Evolutionary conservation across 1,140 invertebrate genomes (phyloP), one percentile per base, ranked within the genome.

Genomic region (Sarcophaga peregrina): DNA sequence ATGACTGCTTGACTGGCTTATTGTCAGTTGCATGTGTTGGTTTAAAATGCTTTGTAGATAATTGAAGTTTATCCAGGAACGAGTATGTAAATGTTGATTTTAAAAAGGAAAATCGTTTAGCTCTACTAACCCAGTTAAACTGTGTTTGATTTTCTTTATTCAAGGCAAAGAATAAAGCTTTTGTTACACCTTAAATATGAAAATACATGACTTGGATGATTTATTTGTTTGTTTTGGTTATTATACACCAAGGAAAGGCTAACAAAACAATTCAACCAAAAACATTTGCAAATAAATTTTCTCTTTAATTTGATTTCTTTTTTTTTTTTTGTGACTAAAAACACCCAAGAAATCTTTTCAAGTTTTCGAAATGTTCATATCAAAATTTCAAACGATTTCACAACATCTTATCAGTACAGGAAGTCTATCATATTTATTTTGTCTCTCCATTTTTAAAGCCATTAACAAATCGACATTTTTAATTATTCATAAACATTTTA

Each of bases 61-160:
- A 58, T 58, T 58, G 54, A 58, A 11, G 54, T 58, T 58, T 58
- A 58, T 58, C 54, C 15, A 58, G 54, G 54, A 58, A 58, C 54
- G 54, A 58, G 54, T 58, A 58, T 58, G 54, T 58, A 58, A 58
- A 58, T 58, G 6, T 58, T 58, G 54, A n/a, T 58, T 5, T 58
- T 15, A 58, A 58, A 58, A 58, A 58, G 54, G 54, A 58, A 58
- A 58, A 58, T 58, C 54, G 13, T 58, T 58, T 58, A 58, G 54
- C 54, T 58, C 54, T n/a, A 58, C 11, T 58, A 58, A 58, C 54
- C 54, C 13, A 58, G 54, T 58, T 58, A 7, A 37, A 37, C n/a
- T 58, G 54, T n/a, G 25, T 37, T 37, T 37, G 25, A 37, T 37
- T 37, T 37, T 37, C 25, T 2, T 2, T 37, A 37, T 37, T 37